These are phyloP conservation scores for Andrena marginata DNA, from an alignment of 2,888 invertebrate genomes.

Conservation along the genomic window DNA sequence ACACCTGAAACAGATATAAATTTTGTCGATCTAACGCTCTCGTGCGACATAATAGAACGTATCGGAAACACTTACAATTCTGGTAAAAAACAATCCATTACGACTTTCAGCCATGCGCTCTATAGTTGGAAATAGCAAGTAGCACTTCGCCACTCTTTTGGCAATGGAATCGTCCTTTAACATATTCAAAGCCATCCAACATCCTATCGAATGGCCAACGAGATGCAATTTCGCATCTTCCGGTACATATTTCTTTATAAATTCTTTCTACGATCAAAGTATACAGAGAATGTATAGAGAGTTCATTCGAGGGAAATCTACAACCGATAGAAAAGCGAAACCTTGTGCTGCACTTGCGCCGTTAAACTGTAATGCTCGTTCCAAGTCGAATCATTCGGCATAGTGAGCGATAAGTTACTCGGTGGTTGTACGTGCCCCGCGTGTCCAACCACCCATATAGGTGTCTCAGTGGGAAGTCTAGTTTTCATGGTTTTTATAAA, in stretches of 20 bases:
- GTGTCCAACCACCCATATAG: conserved; percentile 94
- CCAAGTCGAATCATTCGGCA: conserved; percentile 63
- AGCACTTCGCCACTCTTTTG: conserved; percentile 87
- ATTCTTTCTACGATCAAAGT: conserved; percentile 85
- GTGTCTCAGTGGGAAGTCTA: conserved; percentile 87
- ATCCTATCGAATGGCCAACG: conserved; percentile 96
- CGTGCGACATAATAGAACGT: background rate
- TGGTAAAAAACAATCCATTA: conserved; percentile 91
- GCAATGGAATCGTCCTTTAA: conserved; percentile 87
- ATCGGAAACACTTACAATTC: conserved; percentile 85
- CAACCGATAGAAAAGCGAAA: conserved; percentile 75
- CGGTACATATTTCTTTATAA: conserved; percentile 91
- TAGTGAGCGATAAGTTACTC: conserved; percentile 84
- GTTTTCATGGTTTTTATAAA: conserved; percentile 90
- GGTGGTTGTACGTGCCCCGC: conserved; percentile 92
- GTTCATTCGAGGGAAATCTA: conserved; percentile 83
- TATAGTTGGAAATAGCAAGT: conserved; percentile 94
- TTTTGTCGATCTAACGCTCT: background rate
- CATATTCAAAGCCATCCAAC: conserved; percentile 92
- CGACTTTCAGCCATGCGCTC: conserved; percentile 92
- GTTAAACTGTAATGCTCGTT: conserved; percentile 89
- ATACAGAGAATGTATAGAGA: conserved; percentile 85
- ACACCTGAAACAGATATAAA: conserved; percentile 78
- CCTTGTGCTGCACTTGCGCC: conserved; percentile 93
- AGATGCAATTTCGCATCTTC: conserved; percentile 91